Percentiles rank a stretch among this genome's conserved stretches.
Conservation (phyloP, 2,888 invertebrate genomes). For the Pteria penguin region DNA sequence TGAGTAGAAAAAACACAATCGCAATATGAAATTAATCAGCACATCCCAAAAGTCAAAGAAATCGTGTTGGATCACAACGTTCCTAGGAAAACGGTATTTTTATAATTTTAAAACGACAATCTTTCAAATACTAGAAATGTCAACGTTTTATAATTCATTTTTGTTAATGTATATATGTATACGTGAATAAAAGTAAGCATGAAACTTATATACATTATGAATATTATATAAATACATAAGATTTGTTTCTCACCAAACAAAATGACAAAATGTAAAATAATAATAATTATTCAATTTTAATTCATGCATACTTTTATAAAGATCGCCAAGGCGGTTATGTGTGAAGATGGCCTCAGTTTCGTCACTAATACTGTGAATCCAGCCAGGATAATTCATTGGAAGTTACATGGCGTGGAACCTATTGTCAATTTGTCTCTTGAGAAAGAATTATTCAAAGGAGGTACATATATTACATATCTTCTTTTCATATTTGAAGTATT, state of each 20-base stretch:
- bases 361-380: constrained; percentile 52
- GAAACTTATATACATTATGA: too few species aligned
- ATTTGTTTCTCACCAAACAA: too few species aligned
- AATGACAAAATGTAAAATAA: too few species aligned
- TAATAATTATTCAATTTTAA: too few species aligned
- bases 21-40: too few species aligned
- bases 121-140: too few species aligned
- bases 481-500: background rate
- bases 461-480: background rate
- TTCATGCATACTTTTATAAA: background rate
- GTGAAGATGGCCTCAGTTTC: constrained; percentile 47
- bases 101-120: too few species aligned
- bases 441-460: constrained; percentile 39
- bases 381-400: constrained; percentile 56
- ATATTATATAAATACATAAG: too few species aligned
- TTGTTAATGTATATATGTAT: too few species aligned
- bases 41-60: background rate
- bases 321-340: background rate
- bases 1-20: background rate
- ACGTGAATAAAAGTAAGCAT: too few species aligned
- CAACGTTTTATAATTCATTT: too few species aligned
- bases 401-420: constrained; percentile 45
- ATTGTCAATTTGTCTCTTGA: constrained; percentile 31
- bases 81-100: too few species aligned
- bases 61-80: background rate